These are phyloP conservation scores for Bicyclus anynana DNA, from an alignment of 1,140 invertebrate genomes.

Conservation along the genomic window DNA sequence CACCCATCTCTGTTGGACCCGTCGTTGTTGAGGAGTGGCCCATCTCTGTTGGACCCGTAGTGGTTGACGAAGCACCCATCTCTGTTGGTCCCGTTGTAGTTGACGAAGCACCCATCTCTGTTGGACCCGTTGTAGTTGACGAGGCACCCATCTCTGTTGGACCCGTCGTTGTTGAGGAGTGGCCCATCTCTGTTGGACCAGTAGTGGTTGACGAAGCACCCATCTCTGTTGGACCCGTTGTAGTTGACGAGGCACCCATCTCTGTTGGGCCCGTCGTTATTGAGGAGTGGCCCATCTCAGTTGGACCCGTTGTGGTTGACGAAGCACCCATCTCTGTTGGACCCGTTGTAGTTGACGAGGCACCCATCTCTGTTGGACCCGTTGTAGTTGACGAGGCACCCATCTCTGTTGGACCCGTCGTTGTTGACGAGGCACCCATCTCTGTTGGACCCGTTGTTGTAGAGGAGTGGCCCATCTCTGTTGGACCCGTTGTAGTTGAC, in stretches of 20 bases:
- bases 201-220: background rate
- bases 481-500: no score
- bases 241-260: background rate
- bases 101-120: background rate
- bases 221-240: background rate
- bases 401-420: no score
- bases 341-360: no score
- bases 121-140: background rate
- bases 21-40: background rate
- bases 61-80: background rate
- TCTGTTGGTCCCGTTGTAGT: background rate
- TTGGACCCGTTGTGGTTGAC: background rate
- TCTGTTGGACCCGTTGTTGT: no score
- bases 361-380: no score
- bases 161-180: background rate
- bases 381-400: no score
- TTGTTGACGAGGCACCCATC: no score
- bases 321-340: background rate
- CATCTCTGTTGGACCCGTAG: background rate
- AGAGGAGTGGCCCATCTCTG: no score
- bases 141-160: background rate
- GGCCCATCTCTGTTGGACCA: background rate
- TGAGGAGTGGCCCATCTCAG: background rate
- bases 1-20: background rate
- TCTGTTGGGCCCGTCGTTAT: background rate